phyloP scores from a whole-genome alignment of 2,113 vertebrate species.

The Saccopteryx bilineata region DNA sequence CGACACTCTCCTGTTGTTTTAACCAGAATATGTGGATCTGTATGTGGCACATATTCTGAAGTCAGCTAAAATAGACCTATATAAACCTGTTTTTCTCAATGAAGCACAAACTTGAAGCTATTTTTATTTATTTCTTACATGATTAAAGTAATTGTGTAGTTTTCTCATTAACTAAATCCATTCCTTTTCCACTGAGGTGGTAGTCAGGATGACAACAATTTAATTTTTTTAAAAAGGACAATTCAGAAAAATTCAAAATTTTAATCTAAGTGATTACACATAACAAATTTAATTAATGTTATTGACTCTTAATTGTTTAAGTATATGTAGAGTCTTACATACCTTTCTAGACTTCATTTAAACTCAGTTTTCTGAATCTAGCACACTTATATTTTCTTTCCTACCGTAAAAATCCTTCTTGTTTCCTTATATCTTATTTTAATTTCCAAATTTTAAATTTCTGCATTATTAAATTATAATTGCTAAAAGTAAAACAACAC shows the following conservation, averaged over 20 bases:
- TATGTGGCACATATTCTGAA: neutral
- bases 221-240: neutral
- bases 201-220: neutral
- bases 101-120: neutral
- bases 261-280: neutral
- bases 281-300: slow-evolving; percentile 40
- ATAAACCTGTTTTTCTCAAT: neutral
- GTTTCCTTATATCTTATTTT: neutral
- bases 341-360: slow-evolving; percentile 19
- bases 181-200: neutral
- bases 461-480: neutral
- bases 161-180: slow-evolving; percentile 20
- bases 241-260: slow-evolving; percentile 19
- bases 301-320: neutral
- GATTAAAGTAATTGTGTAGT: slow-evolving; percentile 58
- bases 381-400: neutral
- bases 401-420: neutral
- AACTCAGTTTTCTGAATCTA: slow-evolving; percentile 45
- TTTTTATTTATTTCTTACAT: slow-evolving; percentile 49
- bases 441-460: neutral
- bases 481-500: neutral
- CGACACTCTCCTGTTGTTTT: neutral
- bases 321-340: neutral
- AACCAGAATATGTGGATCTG: neutral
- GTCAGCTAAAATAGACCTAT: slow-evolving; percentile 30